A percentile compares a stretch with the other conserved stretches of the same genome.
Evolutionary conservation across 2,797 vertebrate genomes (phyloP).

Genomic region (Danio choprae): DNA sequence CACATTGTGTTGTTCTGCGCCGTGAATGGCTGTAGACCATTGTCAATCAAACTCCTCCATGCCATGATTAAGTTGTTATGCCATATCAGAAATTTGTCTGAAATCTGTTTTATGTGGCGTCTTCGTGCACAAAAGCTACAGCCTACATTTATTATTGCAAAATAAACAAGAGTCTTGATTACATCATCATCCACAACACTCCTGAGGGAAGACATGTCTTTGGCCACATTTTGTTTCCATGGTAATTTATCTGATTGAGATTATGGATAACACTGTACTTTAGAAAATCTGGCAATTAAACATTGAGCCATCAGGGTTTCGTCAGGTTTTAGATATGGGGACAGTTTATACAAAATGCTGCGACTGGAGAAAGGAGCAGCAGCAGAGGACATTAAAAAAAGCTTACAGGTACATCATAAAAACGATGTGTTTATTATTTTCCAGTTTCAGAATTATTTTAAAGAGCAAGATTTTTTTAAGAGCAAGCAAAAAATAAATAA

Average conservation of each 20-base stretch:
- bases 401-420: constrained; percentile 88
- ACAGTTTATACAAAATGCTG: constrained; percentile 87
- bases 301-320: too few species aligned
- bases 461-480: too few species aligned
- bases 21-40: too few species aligned
- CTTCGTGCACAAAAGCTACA: too few species aligned
- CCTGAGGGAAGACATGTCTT: not conserved
- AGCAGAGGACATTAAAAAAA: constrained; percentile 88
- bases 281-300: not conserved
- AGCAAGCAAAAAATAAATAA: too few species aligned
- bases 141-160: not conserved
- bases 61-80: too few species aligned
- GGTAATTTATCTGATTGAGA: not conserved
- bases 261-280: not conserved
- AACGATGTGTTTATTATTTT: not conserved
- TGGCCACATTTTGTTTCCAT: not conserved
- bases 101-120: too few species aligned
- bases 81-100: too few species aligned
- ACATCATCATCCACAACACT: not conserved
- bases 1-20: too few species aligned
- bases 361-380: constrained; percentile 90
- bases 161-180: not conserved
- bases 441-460: not conserved
- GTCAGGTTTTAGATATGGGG: constrained; percentile 68
- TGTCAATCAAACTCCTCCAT: too few species aligned